These are phyloP conservation scores for Mungos mungo DNA, from an alignment of 2,113 vertebrate genomes.

Conservation along the genomic window DNA sequence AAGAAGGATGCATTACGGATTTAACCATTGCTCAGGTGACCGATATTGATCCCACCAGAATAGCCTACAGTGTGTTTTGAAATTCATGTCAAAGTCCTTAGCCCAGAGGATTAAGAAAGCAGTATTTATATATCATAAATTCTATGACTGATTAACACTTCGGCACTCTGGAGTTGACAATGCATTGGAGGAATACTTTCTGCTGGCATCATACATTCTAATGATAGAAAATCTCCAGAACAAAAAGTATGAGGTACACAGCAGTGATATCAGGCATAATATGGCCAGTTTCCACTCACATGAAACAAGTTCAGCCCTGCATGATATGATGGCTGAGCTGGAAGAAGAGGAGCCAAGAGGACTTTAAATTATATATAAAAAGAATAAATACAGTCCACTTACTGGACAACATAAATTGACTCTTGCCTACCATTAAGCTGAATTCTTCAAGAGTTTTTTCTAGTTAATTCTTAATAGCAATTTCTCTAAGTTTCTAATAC, in stretches of 20 bases:
- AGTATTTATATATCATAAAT: not conserved
- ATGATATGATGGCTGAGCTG: not conserved
- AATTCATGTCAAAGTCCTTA: not conserved
- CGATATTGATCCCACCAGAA: not conserved
- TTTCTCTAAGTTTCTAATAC: not conserved
- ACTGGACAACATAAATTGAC: not conserved
- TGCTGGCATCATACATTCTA: not conserved
- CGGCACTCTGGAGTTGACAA: not conserved
- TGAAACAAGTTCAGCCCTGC: not conserved
- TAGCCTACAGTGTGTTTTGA: not conserved
- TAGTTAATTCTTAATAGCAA: not conserved
- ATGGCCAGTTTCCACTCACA: not conserved
- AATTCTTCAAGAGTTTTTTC: not conserved
- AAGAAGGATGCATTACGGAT: not conserved
- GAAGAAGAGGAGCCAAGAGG: not conserved
- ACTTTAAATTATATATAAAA: not conserved
- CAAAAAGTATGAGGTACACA: not conserved
- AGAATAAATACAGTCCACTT: not conserved
- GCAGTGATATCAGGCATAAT: not conserved
- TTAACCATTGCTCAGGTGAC: not conserved
- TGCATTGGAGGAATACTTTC: not conserved
- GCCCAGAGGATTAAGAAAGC: not conserved
- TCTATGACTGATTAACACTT: not conserved
- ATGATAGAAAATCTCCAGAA: not conserved
- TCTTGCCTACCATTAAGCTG: not conserved